phyloP scores from a whole-genome alignment of 2,113 vertebrate genomes.

The Phodopus roborovskii region DNA sequence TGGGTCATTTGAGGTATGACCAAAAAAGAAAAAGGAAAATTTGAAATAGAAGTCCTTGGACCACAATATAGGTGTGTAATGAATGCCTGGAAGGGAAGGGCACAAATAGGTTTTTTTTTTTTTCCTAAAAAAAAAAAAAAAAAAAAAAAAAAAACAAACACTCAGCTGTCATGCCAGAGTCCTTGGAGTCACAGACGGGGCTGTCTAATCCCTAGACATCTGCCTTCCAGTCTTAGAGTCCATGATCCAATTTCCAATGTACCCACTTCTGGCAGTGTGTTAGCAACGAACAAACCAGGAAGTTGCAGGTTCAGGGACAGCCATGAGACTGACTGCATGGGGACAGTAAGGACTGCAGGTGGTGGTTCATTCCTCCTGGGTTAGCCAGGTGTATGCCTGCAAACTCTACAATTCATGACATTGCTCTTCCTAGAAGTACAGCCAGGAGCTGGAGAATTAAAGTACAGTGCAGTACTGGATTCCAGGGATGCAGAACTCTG shows the following conservation, averaged over 20 bases:
- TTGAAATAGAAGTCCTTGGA: slow-evolving; percentile 63
- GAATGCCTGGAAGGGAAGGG: slow-evolving; percentile 9
- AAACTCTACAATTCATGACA: neutral
- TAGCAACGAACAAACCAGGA: slow-evolving; percentile 22
- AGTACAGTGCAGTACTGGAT: neutral
- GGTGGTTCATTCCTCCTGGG: neutral
- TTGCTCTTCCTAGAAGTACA: slow-evolving; percentile 14
- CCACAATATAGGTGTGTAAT: slow-evolving; percentile 57
- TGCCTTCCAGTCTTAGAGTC: slow-evolving; percentile 43
- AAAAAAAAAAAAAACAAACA: neutral
- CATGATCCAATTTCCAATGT: slow-evolving; percentile 62
- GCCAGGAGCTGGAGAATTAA: neutral
- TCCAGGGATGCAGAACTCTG: neutral
- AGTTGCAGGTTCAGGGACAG: neutral
- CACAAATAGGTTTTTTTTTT: slow-evolving; percentile 51
- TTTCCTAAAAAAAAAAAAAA: neutral
- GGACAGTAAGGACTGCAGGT: neutral
- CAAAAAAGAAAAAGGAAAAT: slow-evolving; percentile 65
- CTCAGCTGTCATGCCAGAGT: slow-evolving; percentile 6
- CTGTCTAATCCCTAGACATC: slow-evolving; percentile 28
- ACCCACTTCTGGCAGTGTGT: neutral
- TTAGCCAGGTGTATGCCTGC: neutral
- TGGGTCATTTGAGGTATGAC: slow-evolving; percentile 37
- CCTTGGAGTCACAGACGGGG: slow-evolving; percentile 28
- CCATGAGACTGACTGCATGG: neutral